Percentiles rank a stretch among this genome's conserved stretches.
These are phyloP conservation scores for Nasonovia ribisnigri DNA, from an alignment of 2,888 invertebrate genomes.

Conservation along the genomic window DNA sequence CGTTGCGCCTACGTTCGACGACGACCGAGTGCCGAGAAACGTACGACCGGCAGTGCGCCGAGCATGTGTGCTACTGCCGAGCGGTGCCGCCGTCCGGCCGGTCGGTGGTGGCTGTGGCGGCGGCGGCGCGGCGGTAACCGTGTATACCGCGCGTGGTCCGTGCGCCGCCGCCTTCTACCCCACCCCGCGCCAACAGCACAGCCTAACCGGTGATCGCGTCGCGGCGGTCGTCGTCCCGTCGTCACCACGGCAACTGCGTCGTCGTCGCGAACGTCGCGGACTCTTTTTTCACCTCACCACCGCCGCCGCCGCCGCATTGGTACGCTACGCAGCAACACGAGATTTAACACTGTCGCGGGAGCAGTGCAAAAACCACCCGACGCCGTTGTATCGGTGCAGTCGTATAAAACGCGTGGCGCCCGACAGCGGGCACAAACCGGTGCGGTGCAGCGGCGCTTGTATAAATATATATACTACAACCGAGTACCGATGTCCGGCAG, in stretches of 20 bases:
- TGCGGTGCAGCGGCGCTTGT: not conserved
- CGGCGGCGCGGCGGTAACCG: not conserved
- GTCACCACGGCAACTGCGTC: conserved; percentile 59
- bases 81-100: not conserved
- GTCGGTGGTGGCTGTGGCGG: not conserved
- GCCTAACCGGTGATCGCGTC: not conserved
- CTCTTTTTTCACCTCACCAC: not conserved
- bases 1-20: not conserved
- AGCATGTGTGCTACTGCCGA: conserved; percentile 53
- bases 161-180: not conserved
- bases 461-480: not conserved
- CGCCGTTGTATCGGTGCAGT: not conserved
- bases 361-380: not conserved
- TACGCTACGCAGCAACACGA: not conserved
- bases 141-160: not conserved
- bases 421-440: not conserved
- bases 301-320: not conserved
- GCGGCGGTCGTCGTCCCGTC: not conserved
- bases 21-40: not conserved
- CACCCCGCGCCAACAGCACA: not conserved
- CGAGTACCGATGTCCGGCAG: not conserved
- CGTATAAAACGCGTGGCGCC: not conserved
- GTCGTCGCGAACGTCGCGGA: conserved; percentile 12
- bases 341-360: not conserved
- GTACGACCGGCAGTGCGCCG: not conserved